A percentile compares a stretch with the other conserved stretches of the same genome.
These are phyloP conservation scores for Macrostomum lignano DNA, from an alignment of 1,140 invertebrate species.

Conservation along the genomic window DNA sequence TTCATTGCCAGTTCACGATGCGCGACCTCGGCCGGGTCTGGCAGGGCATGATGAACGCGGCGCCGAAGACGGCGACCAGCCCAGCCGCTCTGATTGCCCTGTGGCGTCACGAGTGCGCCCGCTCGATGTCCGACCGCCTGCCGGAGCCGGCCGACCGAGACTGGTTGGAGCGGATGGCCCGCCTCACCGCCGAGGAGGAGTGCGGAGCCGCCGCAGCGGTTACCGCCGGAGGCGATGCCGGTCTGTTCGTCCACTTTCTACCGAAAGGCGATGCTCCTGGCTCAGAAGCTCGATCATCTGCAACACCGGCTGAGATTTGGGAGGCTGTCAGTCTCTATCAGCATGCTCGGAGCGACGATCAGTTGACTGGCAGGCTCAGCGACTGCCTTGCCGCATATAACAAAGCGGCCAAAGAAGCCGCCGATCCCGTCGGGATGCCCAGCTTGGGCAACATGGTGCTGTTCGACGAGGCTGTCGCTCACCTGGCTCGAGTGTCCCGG, in stretches of 20 bases:
- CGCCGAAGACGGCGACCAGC: constrained; percentile 31
- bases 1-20: constrained; percentile 75
- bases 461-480: constrained; percentile 79
- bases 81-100: constrained; percentile 50
- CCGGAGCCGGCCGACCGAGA: constrained; percentile 36
- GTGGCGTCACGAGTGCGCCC: constrained; percentile 72
- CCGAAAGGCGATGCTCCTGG: constrained; percentile 11
- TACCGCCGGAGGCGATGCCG: constrained; percentile 44
- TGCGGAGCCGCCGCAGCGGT: constrained; percentile 25
- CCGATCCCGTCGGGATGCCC: constrained; percentile 88
- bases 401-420: constrained; percentile 77
- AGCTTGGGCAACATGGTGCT: no score
- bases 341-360: no score
- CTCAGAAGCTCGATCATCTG: constrained; percentile 48
- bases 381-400: constrained; percentile 60
- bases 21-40: constrained; percentile 69
- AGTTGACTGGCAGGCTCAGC: constrained; percentile 42
- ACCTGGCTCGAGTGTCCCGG: constrained; percentile 73
- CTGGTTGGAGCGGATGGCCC: constrained; percentile 22
- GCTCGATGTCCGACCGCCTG: constrained; percentile 30
- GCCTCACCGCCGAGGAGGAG: constrained; percentile 17
- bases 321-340: constrained; percentile 49
- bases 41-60: constrained; percentile 36
- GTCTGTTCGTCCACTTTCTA: constrained; percentile 51
- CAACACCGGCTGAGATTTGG: constrained; percentile 56